Base-by-base conservation (phyloP, 2,888 invertebrate genomes). In the Acanthosepion lycidas region DNA sequence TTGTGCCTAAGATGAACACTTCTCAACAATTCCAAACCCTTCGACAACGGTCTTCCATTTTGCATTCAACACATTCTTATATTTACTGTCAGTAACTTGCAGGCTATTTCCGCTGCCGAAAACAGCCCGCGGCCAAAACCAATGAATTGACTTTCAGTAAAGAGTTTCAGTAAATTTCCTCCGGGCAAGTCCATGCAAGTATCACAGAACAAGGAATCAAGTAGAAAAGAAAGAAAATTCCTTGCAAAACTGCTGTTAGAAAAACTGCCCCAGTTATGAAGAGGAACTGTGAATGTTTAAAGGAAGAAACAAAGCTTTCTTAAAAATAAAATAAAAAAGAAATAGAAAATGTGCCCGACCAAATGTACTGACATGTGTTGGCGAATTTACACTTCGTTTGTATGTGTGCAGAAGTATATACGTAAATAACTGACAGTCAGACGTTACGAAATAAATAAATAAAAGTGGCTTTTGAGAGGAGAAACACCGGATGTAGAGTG, bases 51-150 rank as follows among this genome's bases (percentile, higher is more conserved):
- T 15, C 78, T 78, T n/a, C 78, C 78, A 33, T 33, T n/a, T 1
- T n/a, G 33, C 78, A 78, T 78, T 78, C 78, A 78, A 78, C 78
- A 78, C 78, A 78, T 78, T 78, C 78, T n/a, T n/a, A 78, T 78
- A 78, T 78, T n/a, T 78, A 78, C 78, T 78, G 78, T 78, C 78
- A 78, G n/a, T 33, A 15, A n/a, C n/a, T 78, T 78, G 28, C n/a
- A 78, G 78, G 78, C 78, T 78, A 78, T 78, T n/a, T 78, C 78
- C 78, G 78, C 78, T 33, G 78, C n/a, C 78, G 78, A 78, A n/a
- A n/a, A 78, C 78, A n/a, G n/a, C 78, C 78, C 33, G 78, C n/a
- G n/a, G 78, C n/a, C n/a, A 78, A 78, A 78, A n/a, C 78, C 78
- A 5, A 78, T 78, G 78, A 78, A 78, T 78, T 78, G 33, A n/a